These are phyloP conservation scores for Aphis craccivora DNA, from an alignment of 1,140 invertebrate genomes.

Conservation along the genomic window DNA sequence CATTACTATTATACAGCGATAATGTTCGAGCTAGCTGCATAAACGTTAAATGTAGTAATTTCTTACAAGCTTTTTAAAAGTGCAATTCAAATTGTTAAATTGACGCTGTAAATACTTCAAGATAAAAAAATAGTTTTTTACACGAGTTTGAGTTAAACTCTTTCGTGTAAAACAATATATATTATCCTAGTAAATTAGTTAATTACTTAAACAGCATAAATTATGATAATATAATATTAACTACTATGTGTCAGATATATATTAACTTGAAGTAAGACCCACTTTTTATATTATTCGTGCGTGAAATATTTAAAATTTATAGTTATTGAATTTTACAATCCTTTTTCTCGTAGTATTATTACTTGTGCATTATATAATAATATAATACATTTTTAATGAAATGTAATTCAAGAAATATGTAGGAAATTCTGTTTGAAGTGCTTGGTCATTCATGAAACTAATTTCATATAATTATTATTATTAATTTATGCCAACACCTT, in stretches of 20 bases:
- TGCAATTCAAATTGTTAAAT: not conserved
- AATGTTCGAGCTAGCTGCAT: not conserved
- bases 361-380: not conserved
- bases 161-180: not conserved
- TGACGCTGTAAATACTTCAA: not conserved
- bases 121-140: not conserved
- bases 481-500: constrained; percentile 25
- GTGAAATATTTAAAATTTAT: too few species aligned
- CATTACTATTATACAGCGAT: not conserved
- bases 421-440: not conserved
- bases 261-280: not conserved
- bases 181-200: not conserved
- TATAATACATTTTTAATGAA: not conserved
- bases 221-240: not conserved
- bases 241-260: not conserved
- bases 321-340: not conserved
- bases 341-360: not conserved
- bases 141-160: not conserved
- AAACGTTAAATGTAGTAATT: not conserved
- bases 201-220: not conserved
- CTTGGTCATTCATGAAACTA: not conserved
- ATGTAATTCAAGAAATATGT: not conserved
- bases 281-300: not conserved
- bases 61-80: not conserved
- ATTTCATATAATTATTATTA: constrained; percentile 22